A percentile compares a stretch with the other conserved stretches of the same genome.
phyloP scores from a whole-genome alignment of 2,113 vertebrate genomes.

The Callocephalon fimbriatum region DNA sequence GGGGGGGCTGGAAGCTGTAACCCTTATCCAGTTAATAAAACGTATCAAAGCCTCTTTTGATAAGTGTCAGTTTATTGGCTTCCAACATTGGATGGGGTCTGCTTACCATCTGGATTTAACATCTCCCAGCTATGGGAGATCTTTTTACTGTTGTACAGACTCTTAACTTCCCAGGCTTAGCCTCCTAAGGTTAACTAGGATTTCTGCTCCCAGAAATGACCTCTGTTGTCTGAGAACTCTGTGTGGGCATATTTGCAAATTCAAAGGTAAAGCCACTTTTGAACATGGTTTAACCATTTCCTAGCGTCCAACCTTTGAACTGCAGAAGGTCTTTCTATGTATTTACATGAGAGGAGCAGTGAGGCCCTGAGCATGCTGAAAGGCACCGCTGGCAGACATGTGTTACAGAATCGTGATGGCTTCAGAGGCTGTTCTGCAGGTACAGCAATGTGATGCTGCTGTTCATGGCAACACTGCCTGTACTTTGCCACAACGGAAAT shows the following conservation, averaged over 20 bases:
- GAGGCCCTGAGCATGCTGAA: background rate
- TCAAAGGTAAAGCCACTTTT: background rate
- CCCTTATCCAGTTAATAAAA: constrained; percentile 7
- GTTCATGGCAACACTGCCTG: background rate
- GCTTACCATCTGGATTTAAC: background rate
- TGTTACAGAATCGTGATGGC: rapidly evolving
- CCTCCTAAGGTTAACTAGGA: background rate
- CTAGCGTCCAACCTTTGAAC: background rate
- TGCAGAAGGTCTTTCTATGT: background rate
- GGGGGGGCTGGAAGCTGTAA: too few species aligned
- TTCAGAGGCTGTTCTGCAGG: background rate
- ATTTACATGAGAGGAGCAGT: background rate
- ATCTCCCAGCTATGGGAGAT: background rate
- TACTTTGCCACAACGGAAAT: background rate
- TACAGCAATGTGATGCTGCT: background rate
- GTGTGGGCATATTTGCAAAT: background rate
- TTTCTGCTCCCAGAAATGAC: background rate
- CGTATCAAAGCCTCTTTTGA: background rate
- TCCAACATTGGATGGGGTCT: background rate
- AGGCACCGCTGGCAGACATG: background rate
- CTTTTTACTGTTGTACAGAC: background rate
- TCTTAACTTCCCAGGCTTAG: background rate
- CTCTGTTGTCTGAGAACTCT: background rate
- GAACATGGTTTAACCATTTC: background rate
- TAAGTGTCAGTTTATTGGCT: background rate